Percentiles rank a stretch among this genome's conserved stretches.
Conservation (phyloP, 2,888 invertebrate genomes). For the Polymixis lichenea region DNA sequence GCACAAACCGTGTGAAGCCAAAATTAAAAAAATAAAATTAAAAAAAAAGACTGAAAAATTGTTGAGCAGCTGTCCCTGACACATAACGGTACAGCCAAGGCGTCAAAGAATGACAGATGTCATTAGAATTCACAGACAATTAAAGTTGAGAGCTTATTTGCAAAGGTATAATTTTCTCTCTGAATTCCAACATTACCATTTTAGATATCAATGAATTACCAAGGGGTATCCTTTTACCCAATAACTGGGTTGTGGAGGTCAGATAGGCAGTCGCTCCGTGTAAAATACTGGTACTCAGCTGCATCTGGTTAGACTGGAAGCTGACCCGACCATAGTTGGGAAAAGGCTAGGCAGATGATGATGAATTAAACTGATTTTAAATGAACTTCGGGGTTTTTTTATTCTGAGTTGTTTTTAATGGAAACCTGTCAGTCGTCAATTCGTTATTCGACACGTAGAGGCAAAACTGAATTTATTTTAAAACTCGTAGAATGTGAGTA, state of each 20-base stretch:
- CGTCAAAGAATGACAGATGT: background rate
- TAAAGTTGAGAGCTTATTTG: background rate
- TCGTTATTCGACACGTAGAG: background rate
- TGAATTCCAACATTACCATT: background rate
- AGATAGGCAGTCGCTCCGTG: too few species aligned
- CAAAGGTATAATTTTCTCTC: background rate
- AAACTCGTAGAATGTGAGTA: background rate
- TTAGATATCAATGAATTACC: too few species aligned
- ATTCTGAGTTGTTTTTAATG: background rate
- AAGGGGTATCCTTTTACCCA: too few species aligned
- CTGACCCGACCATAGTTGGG: too few species aligned
- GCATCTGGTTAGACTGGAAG: too few species aligned
- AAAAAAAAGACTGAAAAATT: too few species aligned
- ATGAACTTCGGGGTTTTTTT: background rate
- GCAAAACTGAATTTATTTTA: conserved; percentile 13
- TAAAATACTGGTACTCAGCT: too few species aligned
- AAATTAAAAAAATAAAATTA: too few species aligned
- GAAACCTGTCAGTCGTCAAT: background rate
- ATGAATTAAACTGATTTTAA: background rate
- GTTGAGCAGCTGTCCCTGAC: background rate
- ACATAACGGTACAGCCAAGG: background rate
- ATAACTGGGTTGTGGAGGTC: too few species aligned
- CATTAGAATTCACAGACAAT: background rate
- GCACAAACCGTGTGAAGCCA: too few species aligned
- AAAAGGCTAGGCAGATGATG: too few species aligned